A percentile compares a stretch with the other conserved stretches of the same genome.
phyloP scores from a whole-genome alignment of 2,888 invertebrate species.

The Acleris holmiana region DNA sequence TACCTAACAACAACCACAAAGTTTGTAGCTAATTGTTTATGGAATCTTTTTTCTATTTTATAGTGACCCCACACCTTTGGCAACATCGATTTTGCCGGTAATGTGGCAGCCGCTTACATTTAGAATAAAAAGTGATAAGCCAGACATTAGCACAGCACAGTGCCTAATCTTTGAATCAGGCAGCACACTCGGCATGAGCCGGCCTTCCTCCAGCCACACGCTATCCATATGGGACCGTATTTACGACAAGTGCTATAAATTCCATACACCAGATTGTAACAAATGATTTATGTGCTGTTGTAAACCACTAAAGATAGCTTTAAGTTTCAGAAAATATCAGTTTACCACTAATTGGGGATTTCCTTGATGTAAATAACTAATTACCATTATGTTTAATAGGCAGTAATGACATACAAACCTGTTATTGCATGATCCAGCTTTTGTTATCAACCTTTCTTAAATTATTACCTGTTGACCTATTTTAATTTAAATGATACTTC shows the following conservation, averaged over 20 bases:
- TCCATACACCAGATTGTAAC: conserved; percentile 41
- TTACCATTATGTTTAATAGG: not conserved
- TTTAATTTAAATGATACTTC: not conserved
- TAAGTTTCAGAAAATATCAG: not conserved
- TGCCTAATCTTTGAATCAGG: conserved; percentile 50
- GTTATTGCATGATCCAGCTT: not conserved
- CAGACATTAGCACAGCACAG: conserved; percentile 49
- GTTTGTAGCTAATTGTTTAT: not conserved
- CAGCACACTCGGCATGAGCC: conserved; percentile 46
- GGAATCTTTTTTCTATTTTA: conserved; percentile 17
- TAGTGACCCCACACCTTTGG: conserved; percentile 75
- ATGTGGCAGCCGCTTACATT: conserved; percentile 64
- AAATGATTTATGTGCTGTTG: not conserved
- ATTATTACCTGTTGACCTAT: not conserved
- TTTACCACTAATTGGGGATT: not conserved
- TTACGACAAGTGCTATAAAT: conserved; percentile 62
- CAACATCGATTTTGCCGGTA: conserved; percentile 58
- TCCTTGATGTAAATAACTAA: not conserved
- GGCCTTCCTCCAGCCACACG: conserved; percentile 47
- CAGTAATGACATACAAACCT: not conserved
- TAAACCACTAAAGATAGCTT: not conserved
- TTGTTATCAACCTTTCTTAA: not conserved
- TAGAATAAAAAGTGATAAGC: conserved; percentile 39
- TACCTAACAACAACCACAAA: not conserved
- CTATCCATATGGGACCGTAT: conserved; percentile 69